Percentiles rank a stretch among this genome's conserved stretches.
Conservation (phyloP, 2,888 invertebrate species). For the Corythucha ciliata region DNA sequence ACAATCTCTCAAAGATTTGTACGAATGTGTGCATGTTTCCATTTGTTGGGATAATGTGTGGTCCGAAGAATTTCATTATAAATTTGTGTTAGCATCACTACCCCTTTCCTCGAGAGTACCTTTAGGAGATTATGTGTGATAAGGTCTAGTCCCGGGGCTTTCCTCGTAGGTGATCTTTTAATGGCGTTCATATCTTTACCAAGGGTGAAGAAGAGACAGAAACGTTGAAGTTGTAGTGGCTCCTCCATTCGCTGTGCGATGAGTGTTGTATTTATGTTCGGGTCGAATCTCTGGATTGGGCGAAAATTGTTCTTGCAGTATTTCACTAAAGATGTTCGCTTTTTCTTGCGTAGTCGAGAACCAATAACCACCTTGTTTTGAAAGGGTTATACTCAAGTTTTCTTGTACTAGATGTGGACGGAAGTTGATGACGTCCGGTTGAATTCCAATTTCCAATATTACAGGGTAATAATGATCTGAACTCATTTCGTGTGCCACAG, state of each 20-base stretch:
- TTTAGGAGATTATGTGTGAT: constrained; percentile 34
- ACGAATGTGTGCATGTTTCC: constrained; percentile 31
- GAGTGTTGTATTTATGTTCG: background rate
- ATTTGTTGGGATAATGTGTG: constrained; percentile 33
- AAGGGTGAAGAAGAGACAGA: background rate
- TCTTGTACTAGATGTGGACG: constrained; percentile 10
- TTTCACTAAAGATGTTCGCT: background rate
- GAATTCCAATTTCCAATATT: constrained; percentile 1
- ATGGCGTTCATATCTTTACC: constrained; percentile 6
- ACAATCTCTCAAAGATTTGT: constrained; percentile 23
- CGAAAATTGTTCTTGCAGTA: constrained; percentile 3
- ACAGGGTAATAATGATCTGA: constrained; percentile 7
- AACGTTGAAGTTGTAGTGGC: background rate
- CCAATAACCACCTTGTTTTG: background rate
- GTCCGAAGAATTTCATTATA: constrained; percentile 34
- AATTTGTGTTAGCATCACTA: constrained; percentile 31
- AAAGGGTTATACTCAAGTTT: background rate
- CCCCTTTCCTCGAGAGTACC: constrained; percentile 33
- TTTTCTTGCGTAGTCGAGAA: constrained; percentile 2
- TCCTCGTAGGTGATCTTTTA: constrained; percentile 15
- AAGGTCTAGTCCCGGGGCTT: constrained; percentile 34
- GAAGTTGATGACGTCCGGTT: background rate
- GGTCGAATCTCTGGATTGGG: background rate
- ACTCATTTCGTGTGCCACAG: constrained; percentile 8
- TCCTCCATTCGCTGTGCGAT: background rate